These are phyloP conservation scores for Idaea dimidiata DNA, from an alignment of 2,888 invertebrate species.

Conservation along the genomic window DNA sequence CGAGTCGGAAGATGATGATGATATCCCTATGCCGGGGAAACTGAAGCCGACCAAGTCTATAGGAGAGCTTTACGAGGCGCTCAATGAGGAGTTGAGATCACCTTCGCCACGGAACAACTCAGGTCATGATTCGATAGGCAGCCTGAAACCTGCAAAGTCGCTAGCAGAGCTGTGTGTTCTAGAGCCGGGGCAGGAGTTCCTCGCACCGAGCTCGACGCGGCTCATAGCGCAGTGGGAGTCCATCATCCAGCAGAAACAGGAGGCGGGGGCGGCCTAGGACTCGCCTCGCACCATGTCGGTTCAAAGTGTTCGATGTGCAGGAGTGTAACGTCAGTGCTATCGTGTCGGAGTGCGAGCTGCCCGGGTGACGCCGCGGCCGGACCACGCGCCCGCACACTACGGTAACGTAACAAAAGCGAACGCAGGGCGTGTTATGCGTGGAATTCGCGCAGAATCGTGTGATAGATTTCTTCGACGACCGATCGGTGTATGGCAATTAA, in stretches of 20 bases:
- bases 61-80: constrained; percentile 83
- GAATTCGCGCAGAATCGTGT: constrained; percentile 35
- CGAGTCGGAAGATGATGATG: constrained; percentile 82
- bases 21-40: constrained; percentile 81
- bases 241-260: constrained; percentile 84
- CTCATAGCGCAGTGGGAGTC: constrained; percentile 92
- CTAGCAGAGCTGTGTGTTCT: constrained; percentile 85
- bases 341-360: constrained; percentile 18
- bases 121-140: constrained; percentile 67
- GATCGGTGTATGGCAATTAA: constrained; percentile 65
- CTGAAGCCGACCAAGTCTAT: constrained; percentile 84
- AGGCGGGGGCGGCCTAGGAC: constrained; percentile 74
- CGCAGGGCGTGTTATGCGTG: constrained; percentile 33
- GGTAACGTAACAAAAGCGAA: constrained; percentile 28
- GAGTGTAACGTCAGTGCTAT: constrained; percentile 34
- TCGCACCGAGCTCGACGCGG: constrained; percentile 85
- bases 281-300: constrained; percentile 34
- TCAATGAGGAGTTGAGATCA: constrained; percentile 70
- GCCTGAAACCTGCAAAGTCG: constrained; percentile 84
- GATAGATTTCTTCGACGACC: constrained; percentile 54
- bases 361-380: constrained; percentile 11
- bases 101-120: constrained; percentile 72
- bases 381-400: neutral
- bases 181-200: constrained; percentile 81
- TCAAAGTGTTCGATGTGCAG: constrained; percentile 42